Evolutionary conservation across 2,888 invertebrate species (phyloP).

Genomic region (Bembecia ichneumoniformis): DNA sequence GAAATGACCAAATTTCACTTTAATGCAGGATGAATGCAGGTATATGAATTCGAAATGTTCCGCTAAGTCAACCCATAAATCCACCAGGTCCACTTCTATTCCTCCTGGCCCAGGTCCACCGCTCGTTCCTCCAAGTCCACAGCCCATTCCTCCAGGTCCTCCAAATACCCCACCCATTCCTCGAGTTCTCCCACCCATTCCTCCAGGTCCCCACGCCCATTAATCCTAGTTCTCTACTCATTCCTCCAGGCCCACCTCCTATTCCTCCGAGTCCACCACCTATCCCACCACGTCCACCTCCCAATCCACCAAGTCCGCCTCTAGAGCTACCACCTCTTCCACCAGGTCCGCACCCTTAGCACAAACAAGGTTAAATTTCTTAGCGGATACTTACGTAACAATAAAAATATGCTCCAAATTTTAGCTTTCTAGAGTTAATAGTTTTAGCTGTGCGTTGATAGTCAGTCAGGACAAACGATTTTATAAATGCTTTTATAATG

Average conservation of each 20-base stretch:
- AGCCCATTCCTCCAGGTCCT: background rate
- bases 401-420: no score
- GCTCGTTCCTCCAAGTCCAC: background rate
- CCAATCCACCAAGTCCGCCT: conserved; percentile 3
- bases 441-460: no score
- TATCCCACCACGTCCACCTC: background rate
- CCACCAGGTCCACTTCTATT: no score
- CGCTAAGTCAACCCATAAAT: no score
- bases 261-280: conserved; percentile 6
- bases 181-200: background rate
- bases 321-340: conserved; percentile 6
- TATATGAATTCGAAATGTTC: no score
- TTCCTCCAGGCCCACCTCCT: conserved; percentile 1
- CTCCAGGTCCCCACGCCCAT: background rate
- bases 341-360: conserved; percentile 7
- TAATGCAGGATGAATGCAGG: no score
- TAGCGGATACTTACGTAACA: no score
- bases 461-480: no score
- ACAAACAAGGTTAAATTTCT: no score
- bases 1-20: no score
- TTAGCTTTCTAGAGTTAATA: no score
- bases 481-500: no score
- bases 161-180: background rate
- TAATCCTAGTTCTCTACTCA: background rate
- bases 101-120: background rate